Evolutionary conservation across 2,113 vertebrate species (phyloP), one percentile per base, ranked within the genome.

Genomic region (Sylvietta virens): DNA sequence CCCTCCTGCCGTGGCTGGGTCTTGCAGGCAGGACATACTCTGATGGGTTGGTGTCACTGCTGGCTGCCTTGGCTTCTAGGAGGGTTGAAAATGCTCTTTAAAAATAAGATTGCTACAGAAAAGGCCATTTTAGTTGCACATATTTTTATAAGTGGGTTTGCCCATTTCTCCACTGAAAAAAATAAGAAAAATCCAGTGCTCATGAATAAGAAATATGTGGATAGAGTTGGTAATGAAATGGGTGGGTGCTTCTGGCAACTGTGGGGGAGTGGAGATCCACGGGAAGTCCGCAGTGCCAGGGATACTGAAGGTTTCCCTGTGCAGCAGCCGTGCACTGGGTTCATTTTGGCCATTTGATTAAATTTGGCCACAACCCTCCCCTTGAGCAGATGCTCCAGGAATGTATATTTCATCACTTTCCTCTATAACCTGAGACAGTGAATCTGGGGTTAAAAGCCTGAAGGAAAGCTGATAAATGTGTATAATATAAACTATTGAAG

Each of bases 391-490:
- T 62, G 78, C 78, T 69, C 45, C 47, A 78, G 88, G 60, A 94
- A 67, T 74, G 67, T 58, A 73, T 72, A 27, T 85, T 94, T 62
- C 91, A 88, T 83, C 92, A 39, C 85, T 81, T 48, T 42, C 79
- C 23, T 33, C 81, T 85, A n/a, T 33, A 96, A 90, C 85, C 76
- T 72, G 76, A 92, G 86, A 79, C 85, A 81, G 91, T 85, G 90
- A 94, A 96, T 93, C 77, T 57, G 93, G 92, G 88, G 92, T 95
- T 96, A 96, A 92, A 97, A 95, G 92, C 84, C 86, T 70, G 77
- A 90, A 91, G 81, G 61, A 67, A 83, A 82, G 81, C 95, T 97
- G 94, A 96, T 94, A 96, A 92, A 94, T 94, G 95, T 92, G 86
- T 76, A 42, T 95, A 97, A 96, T 51, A 89, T 94, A 95, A 97